Evolutionary conservation across 2,888 invertebrate genomes (phyloP), one percentile per base, ranked within the genome.

Genomic region (Papilio elwesi): DNA sequence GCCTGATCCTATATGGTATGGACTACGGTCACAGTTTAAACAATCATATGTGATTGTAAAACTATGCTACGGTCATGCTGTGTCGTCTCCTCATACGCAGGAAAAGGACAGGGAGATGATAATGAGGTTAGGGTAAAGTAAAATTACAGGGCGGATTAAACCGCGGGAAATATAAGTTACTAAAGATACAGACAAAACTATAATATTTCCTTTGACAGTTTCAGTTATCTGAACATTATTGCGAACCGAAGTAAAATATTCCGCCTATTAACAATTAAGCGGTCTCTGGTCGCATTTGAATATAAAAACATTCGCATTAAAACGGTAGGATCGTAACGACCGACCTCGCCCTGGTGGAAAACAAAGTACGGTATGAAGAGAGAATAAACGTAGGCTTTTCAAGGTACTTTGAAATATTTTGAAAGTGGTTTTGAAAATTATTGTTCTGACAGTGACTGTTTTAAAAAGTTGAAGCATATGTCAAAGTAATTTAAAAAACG

Each of bases 231-330:
- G 26, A 26, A 26, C 26, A 8, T 7, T 16, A 47, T 68, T 63
- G 49, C 26, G 55, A 48, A 59, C 5, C 13, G 13, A 47, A 47
- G 36, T 51, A 63, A 64, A 36, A 51, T 68, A 62, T 72, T 64
- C 49, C 11, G 16, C 0, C 63, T 38, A 26, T 43, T 13, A 63
- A 48, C 38, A 55, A 63, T 68, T 68, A 72, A 68, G 16, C 15
- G 49, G 36, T 49, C 63, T 55, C 68, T 48, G 64, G 49, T 64
- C 63, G 13, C 55, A 49, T 72, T 64, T 69, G 52, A 69, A 73
- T 69, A 73, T 69, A 65, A 69, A 73, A 69, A 69, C 69, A 72
- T 68, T 64, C 59, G 38, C 73, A 65, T 73, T 69, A 57, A 73
- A 73, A 55, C 59, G 69, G 59, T 59, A 59, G 57, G 69, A 69